phyloP scores from a whole-genome alignment of 53 echinoderm and acorn worm species.

The Hippasteria phrygiana region DNA sequence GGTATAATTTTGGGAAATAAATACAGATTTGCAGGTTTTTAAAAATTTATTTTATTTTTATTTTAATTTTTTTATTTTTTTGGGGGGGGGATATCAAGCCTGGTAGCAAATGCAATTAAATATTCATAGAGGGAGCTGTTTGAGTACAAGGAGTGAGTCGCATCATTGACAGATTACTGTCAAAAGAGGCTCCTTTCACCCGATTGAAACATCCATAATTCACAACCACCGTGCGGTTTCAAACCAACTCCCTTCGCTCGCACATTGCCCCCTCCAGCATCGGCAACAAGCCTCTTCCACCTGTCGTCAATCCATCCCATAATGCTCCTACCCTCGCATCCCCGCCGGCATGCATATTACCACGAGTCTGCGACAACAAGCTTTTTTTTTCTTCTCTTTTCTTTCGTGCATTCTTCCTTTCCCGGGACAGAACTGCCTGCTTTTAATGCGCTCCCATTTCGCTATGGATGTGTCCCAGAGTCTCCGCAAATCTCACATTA shows the following conservation, averaged over 20 bases:
- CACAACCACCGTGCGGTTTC: constrained; percentile 9
- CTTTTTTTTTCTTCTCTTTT: background rate
- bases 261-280: constrained; percentile 35
- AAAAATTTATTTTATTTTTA: background rate
- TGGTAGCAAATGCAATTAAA: constrained; percentile 27
- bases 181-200: constrained; percentile 6
- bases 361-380: background rate
- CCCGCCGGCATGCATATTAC: constrained; percentile 37
- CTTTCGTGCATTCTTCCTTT: background rate
- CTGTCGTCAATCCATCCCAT: constrained; percentile 61
- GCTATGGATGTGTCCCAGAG: background rate
- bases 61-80: background rate
- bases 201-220: constrained; percentile 63
- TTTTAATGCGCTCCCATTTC: background rate
- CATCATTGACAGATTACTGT: constrained; percentile 60
- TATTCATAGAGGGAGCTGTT: constrained; percentile 9
- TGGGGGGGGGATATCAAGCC: background rate
- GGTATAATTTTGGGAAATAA: too few species aligned
- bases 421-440: background rate
- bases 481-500: constrained; percentile 42
- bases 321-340: constrained; percentile 12
- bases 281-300: constrained; percentile 52
- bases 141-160: constrained; percentile 35
- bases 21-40: too few species aligned
- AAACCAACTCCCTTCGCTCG: constrained; percentile 1